Evolutionary conservation across 23 tunicate species (phyloP).

Genomic region (Trididemnum miniatum): DNA sequence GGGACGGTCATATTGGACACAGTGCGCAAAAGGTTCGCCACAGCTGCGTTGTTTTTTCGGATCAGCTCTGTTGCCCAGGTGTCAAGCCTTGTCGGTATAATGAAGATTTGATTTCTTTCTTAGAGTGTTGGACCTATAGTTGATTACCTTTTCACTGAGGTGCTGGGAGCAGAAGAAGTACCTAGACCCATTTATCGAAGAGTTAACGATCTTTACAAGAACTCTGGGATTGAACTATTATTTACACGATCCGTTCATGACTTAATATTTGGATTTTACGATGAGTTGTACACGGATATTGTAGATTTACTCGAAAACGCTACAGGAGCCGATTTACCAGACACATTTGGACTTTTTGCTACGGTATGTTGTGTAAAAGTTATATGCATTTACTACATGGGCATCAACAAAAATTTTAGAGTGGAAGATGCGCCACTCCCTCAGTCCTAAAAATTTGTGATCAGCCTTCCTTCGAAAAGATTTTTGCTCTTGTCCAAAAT

Average conservation of each 20-base stretch:
- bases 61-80: too few relatives aligned
- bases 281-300: constrained; percentile 10
- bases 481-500: too few relatives aligned
- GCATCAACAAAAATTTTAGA: too few relatives aligned
- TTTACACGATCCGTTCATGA: constrained; percentile 55
- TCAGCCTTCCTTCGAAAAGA: too few relatives aligned
- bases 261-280: constrained; percentile 69
- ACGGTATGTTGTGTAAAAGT: constrained; percentile 57
- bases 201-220: constrained; percentile 32
- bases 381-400: too few relatives aligned
- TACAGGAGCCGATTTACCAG: constrained; percentile 23
- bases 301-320: constrained; percentile 24
- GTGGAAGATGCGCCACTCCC: too few relatives aligned
- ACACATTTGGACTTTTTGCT: constrained; percentile 74
- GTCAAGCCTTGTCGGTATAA: too few relatives aligned
- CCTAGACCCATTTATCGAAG: background rate
- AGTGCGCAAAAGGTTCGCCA: too few relatives aligned
- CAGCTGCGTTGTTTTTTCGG: too few relatives aligned
- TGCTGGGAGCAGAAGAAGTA: background rate
- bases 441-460: too few relatives aligned
- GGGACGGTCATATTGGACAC: too few relatives aligned
- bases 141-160: constrained; percentile 15
- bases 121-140: constrained; percentile 61
- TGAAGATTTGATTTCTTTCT: too few relatives aligned
- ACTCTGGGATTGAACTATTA: constrained; percentile 40